Base-by-base conservation (phyloP, 2,113 vertebrate genomes). In the Oriolus oriolus region DNA sequence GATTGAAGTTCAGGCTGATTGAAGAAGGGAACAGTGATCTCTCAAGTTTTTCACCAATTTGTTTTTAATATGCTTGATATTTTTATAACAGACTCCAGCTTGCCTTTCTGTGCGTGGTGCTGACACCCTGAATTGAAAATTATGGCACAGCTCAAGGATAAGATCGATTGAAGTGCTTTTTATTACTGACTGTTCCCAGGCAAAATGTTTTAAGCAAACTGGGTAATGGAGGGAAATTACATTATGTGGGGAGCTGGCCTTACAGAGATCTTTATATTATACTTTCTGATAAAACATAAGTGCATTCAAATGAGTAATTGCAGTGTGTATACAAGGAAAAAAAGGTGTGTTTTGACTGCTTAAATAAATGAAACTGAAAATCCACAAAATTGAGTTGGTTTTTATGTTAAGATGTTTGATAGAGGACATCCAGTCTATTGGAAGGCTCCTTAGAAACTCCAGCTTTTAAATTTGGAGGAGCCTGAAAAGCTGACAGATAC, bases 191-290 rank as follows among this genome's bases (percentile, higher is more conserved):
- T 84, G 33, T 90, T 68, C 85, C 91, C 69, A 90, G 89, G 53
- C 87, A 96, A 97, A 97, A 96, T 96, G 92, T 76, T 95, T 96
- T 87, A 76, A 94, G 88, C 84, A 97, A 97, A 96, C 95, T 94
- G 87, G 13, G 9, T 97, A 97, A 97, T 95, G 83, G 61, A 96
- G 93, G 80, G 95, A 94, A 98, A 97, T 97, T 96, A 75, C 78
- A 74, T 97, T 96, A 94, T 69, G 57, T 64, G 79, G 88, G 39
- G 73, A 92, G 30, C 69, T 96, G 89, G 78, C 77, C 93, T 97
- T 94, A 83, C 92, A 97, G 86, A 56, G 61, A 91, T 97, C 77
- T 96, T 96, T 96, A 84, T 95, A 18, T 92, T 96, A 87, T 69
- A 49, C 77, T 47, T 95, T 95, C 78, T 95, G 85, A 97, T 97